phyloP scores from a whole-genome alignment of 53 echinoderm and acorn worm species.

The Apostichopus leukothele region DNA sequence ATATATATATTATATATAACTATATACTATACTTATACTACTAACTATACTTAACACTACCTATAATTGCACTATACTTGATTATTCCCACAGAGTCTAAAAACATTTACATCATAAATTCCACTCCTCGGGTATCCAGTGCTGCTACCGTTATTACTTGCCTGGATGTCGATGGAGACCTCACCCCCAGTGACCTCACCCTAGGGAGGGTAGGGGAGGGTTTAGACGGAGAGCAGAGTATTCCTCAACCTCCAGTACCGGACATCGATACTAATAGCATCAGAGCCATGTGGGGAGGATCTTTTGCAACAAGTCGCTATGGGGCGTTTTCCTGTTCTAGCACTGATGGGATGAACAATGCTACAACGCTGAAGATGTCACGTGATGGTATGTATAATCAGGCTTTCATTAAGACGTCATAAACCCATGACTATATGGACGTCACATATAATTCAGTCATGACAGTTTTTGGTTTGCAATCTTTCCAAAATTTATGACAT shows the following conservation, averaged over 20 bases:
- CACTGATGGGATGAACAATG: conserved; percentile 28
- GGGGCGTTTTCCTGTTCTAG: conserved; percentile 75
- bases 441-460: no score
- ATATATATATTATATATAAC: no score
- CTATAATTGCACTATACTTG: no score
- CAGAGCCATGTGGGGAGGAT: conserved; percentile 63
- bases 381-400: conserved; percentile 57
- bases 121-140: conserved; percentile 72
- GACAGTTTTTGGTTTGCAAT: no score
- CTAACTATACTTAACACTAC: no score
- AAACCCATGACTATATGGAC: no score
- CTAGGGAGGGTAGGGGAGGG: conserved; percentile 56
- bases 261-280: conserved; percentile 48
- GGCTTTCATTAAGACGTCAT: no score
- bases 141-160: conserved; percentile 64
- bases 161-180: conserved; percentile 63
- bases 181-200: conserved; percentile 50
- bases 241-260: conserved; percentile 26
- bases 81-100: conserved; percentile 51
- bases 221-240: neutral
- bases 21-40: no score
- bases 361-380: conserved; percentile 68
- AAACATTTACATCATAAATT: conserved; percentile 74
- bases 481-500: no score
- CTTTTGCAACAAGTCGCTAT: conserved; percentile 49